Base-by-base conservation (phyloP, 2,797 vertebrate species). In the Esox masquinongy region DNA sequence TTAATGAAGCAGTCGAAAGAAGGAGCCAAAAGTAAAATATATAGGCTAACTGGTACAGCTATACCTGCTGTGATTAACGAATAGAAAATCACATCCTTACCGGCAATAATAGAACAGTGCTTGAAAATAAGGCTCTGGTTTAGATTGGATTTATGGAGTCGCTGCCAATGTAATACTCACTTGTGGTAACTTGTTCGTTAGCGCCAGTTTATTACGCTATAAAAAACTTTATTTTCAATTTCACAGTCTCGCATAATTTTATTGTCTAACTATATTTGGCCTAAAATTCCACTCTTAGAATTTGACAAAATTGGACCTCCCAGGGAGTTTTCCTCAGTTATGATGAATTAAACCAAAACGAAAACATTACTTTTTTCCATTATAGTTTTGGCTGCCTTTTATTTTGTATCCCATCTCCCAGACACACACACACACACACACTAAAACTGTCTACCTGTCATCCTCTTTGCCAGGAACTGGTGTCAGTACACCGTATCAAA, bases 401-500 rank as follows among this genome's bases (percentile, higher is more conserved):
- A 56, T 56, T 24, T 22, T 12, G 8, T 22, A 24, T 11, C 3
- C 56, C 3, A 26, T 61, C 56, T 26, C 56, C 56, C 22, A 26
- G 11, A 24, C 56, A 61, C 51, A 19, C 19, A 19, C 51, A 56
- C 51, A 56, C 53, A 14, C n/a, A 61, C 67, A 12, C 34, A n/a
- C 49, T 39, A 47, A 15, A 24, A 7, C 64, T 36, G 15, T 16
- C 64, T 77, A 36, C 34, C 50, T 36, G 22, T 70, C 12, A 24
- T 51, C 36, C 24, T 34, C 19, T 4, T 34, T 53, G 16, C 22
- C 87, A 99, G 98, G 91, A 97, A 98, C 83, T 97, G 98, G 97
- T 99, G 98, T 86, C 96, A 97, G 87, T 96, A 96, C 75, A 97
- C 95, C 0, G 95, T 97, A 70, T 95, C 95, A 61, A 95, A 93